Evolutionary conservation across 2,888 invertebrate species (phyloP), one percentile per base, ranked within the genome.

Genomic region (Temnothorax ravouxi): DNA sequence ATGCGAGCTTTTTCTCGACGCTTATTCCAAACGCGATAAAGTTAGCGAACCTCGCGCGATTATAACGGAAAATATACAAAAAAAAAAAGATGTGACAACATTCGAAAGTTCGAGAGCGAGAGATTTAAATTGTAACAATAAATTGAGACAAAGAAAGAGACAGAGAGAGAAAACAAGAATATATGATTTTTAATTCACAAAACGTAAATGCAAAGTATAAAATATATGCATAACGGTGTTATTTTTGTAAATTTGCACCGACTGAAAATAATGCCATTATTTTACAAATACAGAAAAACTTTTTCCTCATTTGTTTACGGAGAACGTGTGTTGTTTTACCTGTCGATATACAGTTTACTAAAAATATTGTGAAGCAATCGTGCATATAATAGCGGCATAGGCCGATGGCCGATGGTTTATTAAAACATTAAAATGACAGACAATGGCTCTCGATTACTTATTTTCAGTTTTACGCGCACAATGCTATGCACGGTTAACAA

Each of bases 391-490:
- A 54, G 66, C 25, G 21, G n/a, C 25, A 11, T 34, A 21, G 15
- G 18, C 29, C 29, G 25, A 34, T 15, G 15, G 18, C 29, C 29
- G 25, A 34, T 15, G n/a, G 52, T 77, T 79, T 56, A 44, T 79
- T 79, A 41, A 64, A 56, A 59, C n/a, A 56, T 77, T 83, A 77
- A 83, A 82, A 83, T 56, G 56, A 72, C 47, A 21, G n/a, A 54
- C 56, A 47, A 75, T 75, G n/a, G 38, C 50, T 11, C 44, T 79
- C 72, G 34, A 47, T 72, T 47, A 71, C 59, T 47, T 72, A 64
- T 71, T 71, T 72, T 59, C 71, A 21, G 13, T 80, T 80, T 59
- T 25, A 47, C 44, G 41, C 15, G 25, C 15, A 56, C 44, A 69
- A 56, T 69, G 52, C 34, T 34, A 41, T 4, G 13, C 41, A 15